These are phyloP conservation scores for Myotis davidii DNA, from an alignment of 2,113 vertebrate genomes.

Conservation along the genomic window DNA sequence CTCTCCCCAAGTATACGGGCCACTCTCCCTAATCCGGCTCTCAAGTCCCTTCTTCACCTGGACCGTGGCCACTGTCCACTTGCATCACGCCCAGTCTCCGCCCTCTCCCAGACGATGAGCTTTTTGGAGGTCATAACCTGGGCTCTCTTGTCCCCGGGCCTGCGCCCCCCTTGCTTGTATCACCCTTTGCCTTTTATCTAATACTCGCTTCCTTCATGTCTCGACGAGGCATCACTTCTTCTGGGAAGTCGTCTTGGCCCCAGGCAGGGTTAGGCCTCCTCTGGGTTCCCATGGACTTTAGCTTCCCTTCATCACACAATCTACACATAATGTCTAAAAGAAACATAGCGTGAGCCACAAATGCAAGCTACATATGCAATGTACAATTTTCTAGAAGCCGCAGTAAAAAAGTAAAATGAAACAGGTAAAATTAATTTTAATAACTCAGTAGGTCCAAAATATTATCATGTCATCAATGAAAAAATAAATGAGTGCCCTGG, in stretches of 20 bases:
- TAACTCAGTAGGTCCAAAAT: background rate
- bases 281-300: background rate
- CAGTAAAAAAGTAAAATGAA: constrained; percentile 5
- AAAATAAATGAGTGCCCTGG: background rate
- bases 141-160: background rate
- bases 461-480: background rate
- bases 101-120: background rate
- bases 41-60: background rate
- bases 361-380: background rate
- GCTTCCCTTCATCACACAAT: background rate
- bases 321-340: background rate
- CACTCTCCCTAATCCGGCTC: background rate
- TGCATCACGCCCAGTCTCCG: background rate
- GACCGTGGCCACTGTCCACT: background rate
- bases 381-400: background rate
- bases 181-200: background rate
- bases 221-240: background rate
- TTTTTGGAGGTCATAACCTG: background rate
- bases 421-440: constrained; percentile 17
- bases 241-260: background rate
- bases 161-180: background rate
- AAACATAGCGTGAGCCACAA: background rate
- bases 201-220: background rate
- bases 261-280: background rate
- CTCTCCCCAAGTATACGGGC: background rate